Evolutionary conservation across 2,113 vertebrate genomes (phyloP), one percentile per base, ranked within the genome.

Genomic region (Tautogolabrus adspersus): DNA sequence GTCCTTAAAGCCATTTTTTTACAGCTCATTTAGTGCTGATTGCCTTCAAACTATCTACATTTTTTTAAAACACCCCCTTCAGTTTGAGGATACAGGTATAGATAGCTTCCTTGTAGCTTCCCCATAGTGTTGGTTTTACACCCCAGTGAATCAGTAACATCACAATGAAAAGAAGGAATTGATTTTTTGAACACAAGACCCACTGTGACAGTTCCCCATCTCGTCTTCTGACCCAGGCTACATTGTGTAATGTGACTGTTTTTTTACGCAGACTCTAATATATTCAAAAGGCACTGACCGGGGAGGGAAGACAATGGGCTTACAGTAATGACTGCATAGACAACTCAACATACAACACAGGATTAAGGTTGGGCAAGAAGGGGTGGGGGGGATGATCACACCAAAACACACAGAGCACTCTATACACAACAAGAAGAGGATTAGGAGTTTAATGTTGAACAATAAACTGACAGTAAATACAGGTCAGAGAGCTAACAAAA

Each of bases 381-480:
- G 3, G 37, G 34, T 9, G 21, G 16, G 5, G 10, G 0, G 38
- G 3, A 34, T 34, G 30, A 34, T 34, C 19, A 49, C 88, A 75
- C 79, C 58, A 80, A 84, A 81, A 89, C 81, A 78, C 75, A 87
- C 73, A 79, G 19, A 61, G 58, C 11, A 75, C 70, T 46, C 58
- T 60, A 77, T 54, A 81, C 80, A 81, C 80, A 81, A 79, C 64
- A 81, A 79, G 82, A 67, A 23, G 65, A 55, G 79, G 85, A 91
- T 92, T 91, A 86, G 49, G 74, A 80, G 56, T 77, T 84, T 66
- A 46, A 60, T 68, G 55, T 57, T 7, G 65, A 46, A 67, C 82
- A 86, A 78, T 82, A 79, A 83, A 10, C 10, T 67, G 61, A 85
- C 67, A 74, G 86, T 82, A 88, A 84, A 88, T 87, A 87, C 61